Base-by-base conservation (phyloP, 2,113 vertebrate species). In the Vulpes vulpes region DNA sequence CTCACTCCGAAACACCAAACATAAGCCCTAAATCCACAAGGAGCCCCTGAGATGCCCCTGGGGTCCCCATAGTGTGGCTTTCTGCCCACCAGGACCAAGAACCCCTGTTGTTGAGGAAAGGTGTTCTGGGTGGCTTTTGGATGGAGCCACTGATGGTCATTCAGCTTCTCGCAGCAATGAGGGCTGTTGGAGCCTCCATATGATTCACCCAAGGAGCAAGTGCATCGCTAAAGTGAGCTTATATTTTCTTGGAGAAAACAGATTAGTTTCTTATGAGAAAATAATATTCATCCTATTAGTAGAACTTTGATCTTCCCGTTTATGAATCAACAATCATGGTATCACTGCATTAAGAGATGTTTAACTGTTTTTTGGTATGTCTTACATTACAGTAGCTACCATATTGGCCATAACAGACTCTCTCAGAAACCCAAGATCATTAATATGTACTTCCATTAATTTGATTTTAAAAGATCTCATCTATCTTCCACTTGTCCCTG, bases 21-120 rank as follows among this genome's bases (percentile, higher is more conserved):
- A 19, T 4, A 78, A 43, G 14, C 11, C 6, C 16, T 49, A 55
- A 62, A 8, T 25, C 20, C n/a, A 2, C 8, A 65, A 27, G 0
- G 71, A 79, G 4, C 2, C 65, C 30, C 38, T 15, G 1, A 87
- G 19, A 80, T 1, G 2, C 9, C 20, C 15, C 0, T 0, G 11
- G 19, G 0, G 9, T 55, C 17, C 25, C 8, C 55, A 27, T 2
- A 0, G 0, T 27, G 4, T 20, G 27, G 1, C 38, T 23, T 43
- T 16, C 35, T 60, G 65, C 49, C 16, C 20, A 1, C 30, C 25
- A 64, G 49, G 8, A 43, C 25, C 62, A 20, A 30, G 19, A 25
- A 20, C 43, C 38, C 32, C 12, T 11, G n/a, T 81, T 82, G 17
- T 11, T 35, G 9, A 22, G 2, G 0, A 3, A 32, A n/a, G 14